Evolutionary conservation across 2,113 vertebrate genomes (phyloP).

Genomic region (mouse (Mus musculus)): GRCm39 chr5:128359501-128360000

Average conservation of each 20-base stretch:
- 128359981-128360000: neutral
- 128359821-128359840: neutral
- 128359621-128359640: neutral
- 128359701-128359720: neutral
- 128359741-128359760: neutral
- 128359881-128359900: neutral
- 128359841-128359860: neutral
- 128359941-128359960: neutral
- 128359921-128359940: no score
- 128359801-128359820: neutral
- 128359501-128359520: neutral
- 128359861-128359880: neutral
- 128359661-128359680: neutral
- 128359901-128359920: neutral
- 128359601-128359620: no score
- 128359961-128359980: rapidly evolving
- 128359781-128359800: neutral
- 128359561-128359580: neutral
- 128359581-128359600: neutral
- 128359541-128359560: neutral
- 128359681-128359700: neutral
- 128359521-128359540: neutral
- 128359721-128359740: neutral
- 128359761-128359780: neutral
- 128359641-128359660: neutral